phyloP scores from a whole-genome alignment of 2,888 invertebrate genomes.

The Oscheius sp. region DNA sequence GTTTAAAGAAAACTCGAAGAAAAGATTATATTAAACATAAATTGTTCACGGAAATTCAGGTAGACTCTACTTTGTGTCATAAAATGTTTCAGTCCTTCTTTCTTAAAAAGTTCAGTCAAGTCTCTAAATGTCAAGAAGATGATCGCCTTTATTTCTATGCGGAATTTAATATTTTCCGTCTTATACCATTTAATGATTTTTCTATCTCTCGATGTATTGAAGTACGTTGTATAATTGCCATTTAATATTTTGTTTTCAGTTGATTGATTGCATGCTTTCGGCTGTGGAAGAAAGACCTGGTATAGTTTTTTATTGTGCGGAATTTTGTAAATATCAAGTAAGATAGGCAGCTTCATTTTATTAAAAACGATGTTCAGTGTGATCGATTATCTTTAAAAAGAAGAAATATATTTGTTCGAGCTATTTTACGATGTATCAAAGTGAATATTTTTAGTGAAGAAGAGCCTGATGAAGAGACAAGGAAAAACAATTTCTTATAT shows the following conservation, averaged over 20 bases:
- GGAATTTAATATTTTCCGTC: background rate
- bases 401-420: background rate
- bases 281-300: slow-evolving; percentile 1
- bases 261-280: background rate
- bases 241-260: background rate
- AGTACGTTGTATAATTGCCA: background rate
- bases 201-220: background rate
- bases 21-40: background rate
- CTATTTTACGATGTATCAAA: slow-evolving; percentile 3
- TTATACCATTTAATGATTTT: background rate
- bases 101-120: slow-evolving; percentile 1
- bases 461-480: background rate
- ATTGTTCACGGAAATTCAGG: slow-evolving; percentile 7
- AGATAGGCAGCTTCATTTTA: too few relatives aligned
- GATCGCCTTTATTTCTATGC: background rate
- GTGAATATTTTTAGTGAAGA: background rate
- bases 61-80: background rate
- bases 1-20: background rate
- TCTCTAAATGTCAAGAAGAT: background rate
- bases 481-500: background rate
- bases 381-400: background rate
- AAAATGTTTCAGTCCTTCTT: background rate
- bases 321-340: background rate
- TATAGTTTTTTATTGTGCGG: background rate
- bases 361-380: background rate